phyloP scores from a whole-genome alignment of 1,140 invertebrate genomes.

The Meteorus sp. region DNA sequence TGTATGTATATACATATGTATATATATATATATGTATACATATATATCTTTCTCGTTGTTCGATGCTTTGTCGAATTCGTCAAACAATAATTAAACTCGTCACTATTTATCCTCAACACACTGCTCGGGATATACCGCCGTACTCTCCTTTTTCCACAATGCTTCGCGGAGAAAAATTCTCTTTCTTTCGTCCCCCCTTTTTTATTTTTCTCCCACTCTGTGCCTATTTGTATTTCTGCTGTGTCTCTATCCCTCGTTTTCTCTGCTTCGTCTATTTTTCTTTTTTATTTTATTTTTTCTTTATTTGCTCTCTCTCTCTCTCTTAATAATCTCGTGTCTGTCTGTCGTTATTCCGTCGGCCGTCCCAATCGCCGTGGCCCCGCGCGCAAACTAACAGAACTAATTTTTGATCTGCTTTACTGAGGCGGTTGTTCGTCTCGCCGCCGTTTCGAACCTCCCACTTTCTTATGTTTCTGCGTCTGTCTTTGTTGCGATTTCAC shows the following conservation, averaged over 20 bases:
- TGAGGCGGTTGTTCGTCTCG: slow-evolving; percentile 35
- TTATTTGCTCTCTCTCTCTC: slow-evolving; percentile 21
- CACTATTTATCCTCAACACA: slow-evolving; percentile 25
- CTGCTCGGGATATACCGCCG: slow-evolving; percentile 3
- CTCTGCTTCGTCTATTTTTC: slow-evolving; percentile 21
- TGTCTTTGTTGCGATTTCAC: slow-evolving; percentile 8
- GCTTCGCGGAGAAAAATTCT: slow-evolving; percentile 6
- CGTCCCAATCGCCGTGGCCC: slow-evolving; percentile 57
- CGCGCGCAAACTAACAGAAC: slow-evolving; percentile 59
- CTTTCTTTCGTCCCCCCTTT: slow-evolving; percentile 35
- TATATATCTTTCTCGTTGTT: slow-evolving; percentile 11
- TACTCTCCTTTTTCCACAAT: slow-evolving; percentile 4
- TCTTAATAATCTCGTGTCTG: slow-evolving; percentile 32
- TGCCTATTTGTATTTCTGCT: slow-evolving; percentile 29
- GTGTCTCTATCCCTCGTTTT: slow-evolving; percentile 30
- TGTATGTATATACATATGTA: neutral
- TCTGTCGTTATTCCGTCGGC: slow-evolving; percentile 32
- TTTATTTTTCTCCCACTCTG: slow-evolving; percentile 14
- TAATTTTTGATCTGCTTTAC: slow-evolving; percentile 47
- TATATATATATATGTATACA: neutral
- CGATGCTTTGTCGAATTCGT: slow-evolving; percentile 21
- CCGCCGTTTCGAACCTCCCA: slow-evolving; percentile 35
- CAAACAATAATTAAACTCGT: slow-evolving; percentile 23
- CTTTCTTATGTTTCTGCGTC: slow-evolving; percentile 17
- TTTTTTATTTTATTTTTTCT: slow-evolving; percentile 11